Percentiles rank a stretch among this genome's conserved stretches.
Conservation (phyloP, 2,113 vertebrate genomes). For the Phalacrocorax brasilianus region DNA sequence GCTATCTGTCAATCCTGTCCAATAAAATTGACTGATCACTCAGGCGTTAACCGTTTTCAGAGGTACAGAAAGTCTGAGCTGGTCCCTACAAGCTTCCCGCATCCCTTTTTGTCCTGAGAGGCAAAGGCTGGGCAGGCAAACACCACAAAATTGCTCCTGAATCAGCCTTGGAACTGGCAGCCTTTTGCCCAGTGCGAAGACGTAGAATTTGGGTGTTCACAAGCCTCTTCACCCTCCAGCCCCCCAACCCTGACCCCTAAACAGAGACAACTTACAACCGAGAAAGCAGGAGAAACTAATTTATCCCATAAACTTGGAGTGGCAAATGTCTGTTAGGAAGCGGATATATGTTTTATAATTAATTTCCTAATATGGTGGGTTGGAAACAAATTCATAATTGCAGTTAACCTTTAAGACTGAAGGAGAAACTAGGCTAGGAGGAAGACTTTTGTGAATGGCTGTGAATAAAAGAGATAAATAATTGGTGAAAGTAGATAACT, state of each 20-base stretch:
- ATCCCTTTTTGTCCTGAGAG: accelerated
- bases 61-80: not conserved
- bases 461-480: not conserved
- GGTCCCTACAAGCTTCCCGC: not conserved
- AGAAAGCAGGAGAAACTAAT: not conserved
- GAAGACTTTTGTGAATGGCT: not conserved
- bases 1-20: not conserved
- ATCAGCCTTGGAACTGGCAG: not conserved
- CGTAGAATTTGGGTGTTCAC: not conserved
- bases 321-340: not conserved
- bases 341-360: not conserved
- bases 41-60: not conserved
- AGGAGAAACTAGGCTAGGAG: not conserved
- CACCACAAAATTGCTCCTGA: not conserved
- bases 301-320: not conserved
- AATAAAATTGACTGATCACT: not conserved
- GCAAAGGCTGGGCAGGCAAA: not conserved
- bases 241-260: not conserved
- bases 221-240: too few species aligned
- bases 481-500: not conserved
- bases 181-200: not conserved
- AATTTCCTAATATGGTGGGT: not conserved
- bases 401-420: not conserved
- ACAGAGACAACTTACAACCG: not conserved
- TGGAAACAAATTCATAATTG: not conserved